Percentiles rank a stretch among this genome's conserved stretches.
These are phyloP conservation scores for Lutjanus argentimaculatus DNA, from an alignment of 2,797 vertebrate genomes.

Conservation along the genomic window DNA sequence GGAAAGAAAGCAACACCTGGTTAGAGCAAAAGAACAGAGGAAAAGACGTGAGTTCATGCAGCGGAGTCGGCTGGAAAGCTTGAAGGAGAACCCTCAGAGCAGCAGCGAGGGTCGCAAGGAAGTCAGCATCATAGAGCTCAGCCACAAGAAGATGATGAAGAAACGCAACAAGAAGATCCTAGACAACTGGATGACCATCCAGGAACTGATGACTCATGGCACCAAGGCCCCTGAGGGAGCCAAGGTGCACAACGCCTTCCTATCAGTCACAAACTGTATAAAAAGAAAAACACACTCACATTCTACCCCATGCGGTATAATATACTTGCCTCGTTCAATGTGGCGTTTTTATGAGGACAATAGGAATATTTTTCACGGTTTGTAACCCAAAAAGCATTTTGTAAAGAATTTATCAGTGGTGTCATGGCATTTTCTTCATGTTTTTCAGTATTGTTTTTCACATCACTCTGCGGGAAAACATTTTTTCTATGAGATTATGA, in stretches of 20 bases:
- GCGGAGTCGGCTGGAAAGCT: slow-evolving; percentile 93
- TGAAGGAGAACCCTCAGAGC: slow-evolving; percentile 94
- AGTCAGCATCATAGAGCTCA: slow-evolving; percentile 96
- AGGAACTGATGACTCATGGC: slow-evolving; percentile 98
- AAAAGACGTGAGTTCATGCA: slow-evolving; percentile 96
- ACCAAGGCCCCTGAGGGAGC: slow-evolving; percentile 94
- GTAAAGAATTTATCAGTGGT: slow-evolving; percentile 88
- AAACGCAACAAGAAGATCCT: slow-evolving; percentile 99
- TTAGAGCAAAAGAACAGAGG: slow-evolving; percentile 94
- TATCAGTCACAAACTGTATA: slow-evolving; percentile 98
- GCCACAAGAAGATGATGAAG: slow-evolving; percentile 99
- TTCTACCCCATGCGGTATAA: slow-evolving; percentile 95
- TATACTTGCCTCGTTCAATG: slow-evolving; percentile 99
- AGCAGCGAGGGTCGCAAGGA: slow-evolving; percentile 92
- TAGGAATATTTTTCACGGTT: slow-evolving; percentile 95
- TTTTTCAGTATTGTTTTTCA: slow-evolving; percentile 74
- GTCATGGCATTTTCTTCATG: slow-evolving; percentile 78
- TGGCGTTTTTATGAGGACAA: slow-evolving; percentile 95
- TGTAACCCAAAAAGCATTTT: slow-evolving; percentile 92
- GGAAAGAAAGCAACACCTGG: slow-evolving; percentile 95
- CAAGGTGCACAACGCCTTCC: slow-evolving; percentile 95
- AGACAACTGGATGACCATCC: slow-evolving; percentile 99
- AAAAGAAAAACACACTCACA: slow-evolving; percentile 59
- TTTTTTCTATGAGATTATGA: slow-evolving; percentile 79
- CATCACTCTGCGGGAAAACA: slow-evolving; percentile 60